phyloP scores from a whole-genome alignment of 2,797 vertebrate genomes.

The Acrossocheilus fasciatus region DNA sequence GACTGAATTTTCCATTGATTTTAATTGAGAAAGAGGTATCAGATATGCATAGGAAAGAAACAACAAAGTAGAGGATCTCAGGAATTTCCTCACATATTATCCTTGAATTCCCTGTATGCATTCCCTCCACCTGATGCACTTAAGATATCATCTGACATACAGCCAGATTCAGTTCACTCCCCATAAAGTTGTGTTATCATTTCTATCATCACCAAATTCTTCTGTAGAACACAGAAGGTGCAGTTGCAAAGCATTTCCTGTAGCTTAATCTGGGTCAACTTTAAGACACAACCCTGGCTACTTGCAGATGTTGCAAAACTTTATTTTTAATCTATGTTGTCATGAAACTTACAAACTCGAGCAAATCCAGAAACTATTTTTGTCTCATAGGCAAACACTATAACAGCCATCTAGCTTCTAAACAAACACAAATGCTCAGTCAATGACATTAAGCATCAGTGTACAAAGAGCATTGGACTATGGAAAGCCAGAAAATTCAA shows the following conservation, averaged over 20 bases:
- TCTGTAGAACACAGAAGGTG: not conserved
- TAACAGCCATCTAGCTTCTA: not conserved
- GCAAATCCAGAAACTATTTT: slow-evolving; percentile 9
- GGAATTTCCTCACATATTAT: not conserved
- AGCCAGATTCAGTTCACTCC: not conserved
- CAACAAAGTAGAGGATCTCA: not conserved
- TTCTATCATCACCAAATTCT: not conserved
- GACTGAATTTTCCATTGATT: not conserved
- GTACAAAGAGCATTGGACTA: not conserved
- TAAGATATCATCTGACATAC: not conserved
- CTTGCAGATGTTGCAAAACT: not conserved
- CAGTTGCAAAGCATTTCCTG: slow-evolving; percentile 1
- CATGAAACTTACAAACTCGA: not conserved
- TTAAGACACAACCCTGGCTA: slow-evolving; percentile 3
- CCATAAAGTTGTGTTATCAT: not conserved
- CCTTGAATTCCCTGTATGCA: not conserved
- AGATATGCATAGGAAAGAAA: not conserved
- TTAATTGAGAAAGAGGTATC: not conserved
- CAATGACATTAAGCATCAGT: not conserved
- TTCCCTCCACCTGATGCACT: not conserved
- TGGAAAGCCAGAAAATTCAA: not conserved
- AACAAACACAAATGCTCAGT: slow-evolving; percentile 3
- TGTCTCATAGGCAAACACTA: not conserved
- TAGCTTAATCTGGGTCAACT: not conserved
- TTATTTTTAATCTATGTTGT: not conserved